A percentile compares a stretch with the other conserved stretches of the same genome.
phyloP scores from a whole-genome alignment of 2,888 invertebrate genomes.

The Oconnorella tubifera region DNA sequence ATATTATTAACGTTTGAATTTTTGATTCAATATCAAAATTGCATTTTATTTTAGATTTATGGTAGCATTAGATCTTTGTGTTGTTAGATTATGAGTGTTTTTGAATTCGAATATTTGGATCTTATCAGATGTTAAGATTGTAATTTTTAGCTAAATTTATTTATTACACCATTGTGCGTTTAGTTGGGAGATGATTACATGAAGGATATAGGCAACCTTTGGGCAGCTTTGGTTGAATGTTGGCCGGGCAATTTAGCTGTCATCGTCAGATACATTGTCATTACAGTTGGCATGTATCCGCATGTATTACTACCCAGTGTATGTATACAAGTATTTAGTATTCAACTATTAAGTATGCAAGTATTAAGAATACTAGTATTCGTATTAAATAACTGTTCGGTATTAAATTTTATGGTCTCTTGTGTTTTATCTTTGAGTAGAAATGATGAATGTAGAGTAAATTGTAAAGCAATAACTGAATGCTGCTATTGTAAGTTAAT shows the following conservation, averaged over 20 bases:
- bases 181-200: conserved; percentile 90
- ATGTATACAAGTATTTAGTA: conserved; percentile 39
- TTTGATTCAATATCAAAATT: too few relatives aligned
- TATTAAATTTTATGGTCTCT: too few relatives aligned
- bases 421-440: background rate
- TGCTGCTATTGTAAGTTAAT: too few relatives aligned
- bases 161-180: too few relatives aligned
- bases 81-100: too few relatives aligned
- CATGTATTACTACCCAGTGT: conserved; percentile 86
- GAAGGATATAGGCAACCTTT: conserved; percentile 89
- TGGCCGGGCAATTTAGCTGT: conserved; percentile 97
- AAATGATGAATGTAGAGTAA: background rate
- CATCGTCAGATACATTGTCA: conserved; percentile 90
- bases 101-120: too few relatives aligned
- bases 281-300: conserved; percentile 96
- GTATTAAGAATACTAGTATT: background rate
- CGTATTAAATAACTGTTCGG: background rate
- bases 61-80: too few relatives aligned
- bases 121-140: too few relatives aligned
- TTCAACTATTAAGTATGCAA: conserved; percentile 4
- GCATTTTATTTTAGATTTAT: too few relatives aligned
- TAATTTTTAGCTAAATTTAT: too few relatives aligned
- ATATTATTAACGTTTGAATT: too few relatives aligned
- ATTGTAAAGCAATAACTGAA: too few relatives aligned
- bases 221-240: conserved; percentile 87